A percentile compares a stretch with the other conserved stretches of the same genome.
These are phyloP conservation scores for Actenoides lindsayi DNA, from an alignment of 2,113 vertebrate genomes.

Conservation along the genomic window DNA sequence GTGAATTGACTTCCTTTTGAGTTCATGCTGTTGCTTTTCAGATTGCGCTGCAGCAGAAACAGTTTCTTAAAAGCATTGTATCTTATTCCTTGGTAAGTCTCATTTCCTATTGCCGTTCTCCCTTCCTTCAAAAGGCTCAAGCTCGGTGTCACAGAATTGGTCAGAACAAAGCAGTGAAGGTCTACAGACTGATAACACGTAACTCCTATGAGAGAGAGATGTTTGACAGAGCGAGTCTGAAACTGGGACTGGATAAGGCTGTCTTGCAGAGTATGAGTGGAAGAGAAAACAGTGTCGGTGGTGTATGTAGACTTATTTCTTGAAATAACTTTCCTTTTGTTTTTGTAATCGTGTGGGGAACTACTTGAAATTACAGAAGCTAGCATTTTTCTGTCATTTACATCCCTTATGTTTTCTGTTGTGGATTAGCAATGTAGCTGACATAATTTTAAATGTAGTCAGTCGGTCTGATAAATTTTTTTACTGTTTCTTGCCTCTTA, in stretches of 20 bases:
- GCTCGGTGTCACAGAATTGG: constrained; percentile 97
- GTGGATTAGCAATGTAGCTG: not conserved
- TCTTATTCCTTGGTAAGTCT: not conserved
- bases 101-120: not conserved
- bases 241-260: constrained; percentile 96
- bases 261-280: constrained; percentile 99
- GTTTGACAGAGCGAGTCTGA: constrained; percentile 97
- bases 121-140: constrained; percentile 86
- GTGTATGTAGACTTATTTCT: constrained; percentile 79
- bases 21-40: not conserved
- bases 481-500: not conserved
- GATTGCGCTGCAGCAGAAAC: not conserved
- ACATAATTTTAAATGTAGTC: not conserved
- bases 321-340: not conserved
- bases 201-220: constrained; percentile 98
- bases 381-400: not conserved
- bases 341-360: not conserved
- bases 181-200: constrained; percentile 95
- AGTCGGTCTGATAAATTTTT: not conserved
- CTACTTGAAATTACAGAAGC: not conserved
- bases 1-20: not conserved
- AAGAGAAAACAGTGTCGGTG: constrained; percentile 92
- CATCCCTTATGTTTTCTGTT: not conserved
- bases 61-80: not conserved
- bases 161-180: constrained; percentile 98